Conservation (phyloP, 2,888 invertebrate genomes). For the Heliconius hortense region DNA sequence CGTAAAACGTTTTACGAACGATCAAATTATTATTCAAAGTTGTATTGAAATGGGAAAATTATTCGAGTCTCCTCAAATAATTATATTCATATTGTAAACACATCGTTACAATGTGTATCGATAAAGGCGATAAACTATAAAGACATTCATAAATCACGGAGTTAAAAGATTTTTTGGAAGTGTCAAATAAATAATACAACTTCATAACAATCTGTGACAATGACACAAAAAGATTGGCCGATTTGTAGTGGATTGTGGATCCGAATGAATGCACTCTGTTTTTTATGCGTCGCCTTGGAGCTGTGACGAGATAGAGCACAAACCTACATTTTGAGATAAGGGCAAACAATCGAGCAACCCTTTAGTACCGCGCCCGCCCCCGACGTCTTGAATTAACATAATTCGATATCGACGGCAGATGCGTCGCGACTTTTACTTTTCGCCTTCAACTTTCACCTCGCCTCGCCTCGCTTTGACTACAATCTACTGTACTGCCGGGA, state of each 20-base stretch:
- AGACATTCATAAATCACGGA: constrained; percentile 65
- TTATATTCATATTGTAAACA: constrained; percentile 32
- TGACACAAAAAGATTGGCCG: constrained; percentile 66
- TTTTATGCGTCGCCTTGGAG: constrained; percentile 58
- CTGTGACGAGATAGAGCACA: constrained; percentile 56
- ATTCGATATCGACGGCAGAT: constrained; percentile 66
- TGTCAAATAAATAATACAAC: constrained; percentile 66
- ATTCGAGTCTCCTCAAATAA: constrained; percentile 25
- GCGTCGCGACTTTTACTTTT: constrained; percentile 78
- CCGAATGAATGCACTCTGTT: constrained; percentile 60
- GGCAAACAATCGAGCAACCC: constrained; percentile 64
- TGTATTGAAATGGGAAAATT: constrained; percentile 25
- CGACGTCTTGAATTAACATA: constrained; percentile 64
- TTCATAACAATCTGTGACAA: constrained; percentile 54
- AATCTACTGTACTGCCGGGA: constrained; percentile 26
- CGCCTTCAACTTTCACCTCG: constrained; percentile 79
- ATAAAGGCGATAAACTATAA: constrained; percentile 41
- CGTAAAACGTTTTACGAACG: background rate
- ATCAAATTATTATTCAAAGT: constrained; percentile 19
- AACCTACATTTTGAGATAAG: constrained; percentile 66
- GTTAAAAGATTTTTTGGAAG: constrained; percentile 55
- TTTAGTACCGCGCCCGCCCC: constrained; percentile 55
- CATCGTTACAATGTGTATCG: constrained; percentile 37
- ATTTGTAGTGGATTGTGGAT: constrained; percentile 67
- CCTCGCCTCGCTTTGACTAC: constrained; percentile 35